Conservation (phyloP, 2,113 vertebrate genomes). For the Castor canadensis region DNA sequence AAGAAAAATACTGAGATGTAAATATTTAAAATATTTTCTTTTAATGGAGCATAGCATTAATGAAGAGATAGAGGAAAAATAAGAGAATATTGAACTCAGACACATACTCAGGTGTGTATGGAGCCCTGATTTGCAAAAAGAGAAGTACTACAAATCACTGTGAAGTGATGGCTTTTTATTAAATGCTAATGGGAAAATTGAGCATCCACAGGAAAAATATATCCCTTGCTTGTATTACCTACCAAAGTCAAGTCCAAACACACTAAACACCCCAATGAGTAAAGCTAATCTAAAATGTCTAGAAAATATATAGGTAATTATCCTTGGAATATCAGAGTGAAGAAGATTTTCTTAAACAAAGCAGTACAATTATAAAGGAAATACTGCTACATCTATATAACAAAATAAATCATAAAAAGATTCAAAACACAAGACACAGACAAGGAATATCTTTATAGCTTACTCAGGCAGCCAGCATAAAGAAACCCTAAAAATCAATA, state of each 20-base stretch:
- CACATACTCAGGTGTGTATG: background rate
- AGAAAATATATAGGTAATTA: conserved; percentile 67
- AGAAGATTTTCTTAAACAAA: conserved; percentile 63
- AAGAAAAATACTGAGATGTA: background rate
- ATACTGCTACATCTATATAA: conserved; percentile 4
- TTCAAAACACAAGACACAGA: conserved; percentile 56
- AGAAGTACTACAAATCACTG: background rate
- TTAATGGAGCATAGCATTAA: background rate
- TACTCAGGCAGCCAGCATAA: conserved; percentile 50
- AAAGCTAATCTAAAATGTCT: conserved; percentile 58
- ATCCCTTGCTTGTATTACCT: background rate
- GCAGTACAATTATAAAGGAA: conserved; percentile 39
- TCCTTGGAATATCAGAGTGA: conserved; percentile 7
- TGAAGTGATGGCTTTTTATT: conserved; percentile 35
- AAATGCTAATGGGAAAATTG: conserved; percentile 48
- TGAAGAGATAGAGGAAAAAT: background rate
- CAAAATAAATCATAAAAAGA: conserved; percentile 67
- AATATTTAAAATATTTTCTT: background rate
- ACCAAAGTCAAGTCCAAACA: conserved; percentile 25
- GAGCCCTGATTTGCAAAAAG: background rate
- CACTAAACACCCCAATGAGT: conserved; percentile 47
- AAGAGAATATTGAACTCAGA: background rate
- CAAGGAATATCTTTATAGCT: conserved; percentile 62
- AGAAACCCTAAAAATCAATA: conserved; percentile 72
- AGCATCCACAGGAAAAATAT: conserved; percentile 15